A percentile compares a stretch with the other conserved stretches of the same genome.
Conservation (phyloP, 1,140 invertebrate genomes). For the Anoplophora glabripennis region DNA sequence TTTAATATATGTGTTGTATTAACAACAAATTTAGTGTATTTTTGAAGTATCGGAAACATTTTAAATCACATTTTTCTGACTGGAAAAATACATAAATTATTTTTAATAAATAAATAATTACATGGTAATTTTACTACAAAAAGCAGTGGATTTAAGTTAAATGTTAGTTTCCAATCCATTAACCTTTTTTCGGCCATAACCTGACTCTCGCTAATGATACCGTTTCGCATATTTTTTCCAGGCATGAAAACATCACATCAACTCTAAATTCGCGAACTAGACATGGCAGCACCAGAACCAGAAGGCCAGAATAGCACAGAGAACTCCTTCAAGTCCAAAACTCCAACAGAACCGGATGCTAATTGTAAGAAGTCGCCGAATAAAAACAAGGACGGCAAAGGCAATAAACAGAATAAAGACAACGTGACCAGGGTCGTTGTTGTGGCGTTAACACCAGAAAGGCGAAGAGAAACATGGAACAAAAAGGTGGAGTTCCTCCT, state of each 20-base stretch:
- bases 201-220: too few relatives aligned
- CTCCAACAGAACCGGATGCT: constrained; percentile 22
- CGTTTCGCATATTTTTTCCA: not conserved
- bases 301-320: constrained; percentile 30
- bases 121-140: too few relatives aligned
- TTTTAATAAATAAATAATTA: too few relatives aligned
- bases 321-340: constrained; percentile 28
- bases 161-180: too few relatives aligned
- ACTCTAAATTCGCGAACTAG: not conserved
- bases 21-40: too few relatives aligned
- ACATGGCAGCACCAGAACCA: constrained; percentile 30
- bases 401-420: constrained; percentile 34
- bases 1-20: too few relatives aligned
- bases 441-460: constrained; percentile 60
- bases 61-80: too few relatives aligned
- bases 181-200: too few relatives aligned
- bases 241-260: not conserved
- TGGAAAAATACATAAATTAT: too few relatives aligned
- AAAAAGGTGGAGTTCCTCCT: constrained; percentile 88
- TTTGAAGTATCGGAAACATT: too few relatives aligned
- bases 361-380: constrained; percentile 33
- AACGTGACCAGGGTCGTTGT: constrained; percentile 55
- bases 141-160: too few relatives aligned
- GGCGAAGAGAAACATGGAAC: constrained; percentile 67
- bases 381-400: constrained; percentile 21